phyloP scores from a whole-genome alignment of 2,113 vertebrate species.

The Chiloscyllium plagiosum region DNA sequence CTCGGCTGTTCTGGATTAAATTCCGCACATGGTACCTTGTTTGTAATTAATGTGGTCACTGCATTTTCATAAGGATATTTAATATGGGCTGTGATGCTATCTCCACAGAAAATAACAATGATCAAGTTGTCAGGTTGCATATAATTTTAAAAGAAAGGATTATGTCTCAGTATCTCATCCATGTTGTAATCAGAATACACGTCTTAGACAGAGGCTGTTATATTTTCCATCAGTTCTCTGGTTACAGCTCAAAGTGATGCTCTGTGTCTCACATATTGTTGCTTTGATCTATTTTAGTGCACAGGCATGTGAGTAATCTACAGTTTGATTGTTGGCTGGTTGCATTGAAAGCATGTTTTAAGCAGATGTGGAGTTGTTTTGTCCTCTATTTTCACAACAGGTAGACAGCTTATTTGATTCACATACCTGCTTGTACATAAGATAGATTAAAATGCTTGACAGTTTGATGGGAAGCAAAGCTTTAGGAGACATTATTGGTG shows the following conservation, averaged over 20 bases:
- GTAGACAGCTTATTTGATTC: neutral
- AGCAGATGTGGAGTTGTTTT: neutral
- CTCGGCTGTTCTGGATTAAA: neutral
- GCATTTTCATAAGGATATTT: neutral
- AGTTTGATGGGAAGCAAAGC: neutral
- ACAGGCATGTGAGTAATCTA: neutral
- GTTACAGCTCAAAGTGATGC: neutral
- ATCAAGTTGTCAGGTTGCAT: neutral
- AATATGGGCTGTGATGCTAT: neutral
- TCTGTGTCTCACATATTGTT: neutral
- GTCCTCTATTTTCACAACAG: neutral
- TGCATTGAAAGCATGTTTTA: neutral
- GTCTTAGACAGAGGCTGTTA: neutral
- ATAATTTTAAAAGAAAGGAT: neutral
- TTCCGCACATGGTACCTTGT: neutral
- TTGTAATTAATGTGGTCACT: neutral
- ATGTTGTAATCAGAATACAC: neutral
- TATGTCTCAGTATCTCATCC: neutral
- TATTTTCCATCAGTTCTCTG: neutral
- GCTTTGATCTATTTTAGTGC: constrained; percentile 9
- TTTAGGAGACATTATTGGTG: neutral
- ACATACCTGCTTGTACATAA: neutral
- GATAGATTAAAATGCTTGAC: neutral
- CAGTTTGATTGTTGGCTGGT: neutral
- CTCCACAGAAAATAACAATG: neutral